These are phyloP conservation scores for Symphodus melops DNA, from an alignment of 2,113 vertebrate genomes.

Conservation along the genomic window DNA sequence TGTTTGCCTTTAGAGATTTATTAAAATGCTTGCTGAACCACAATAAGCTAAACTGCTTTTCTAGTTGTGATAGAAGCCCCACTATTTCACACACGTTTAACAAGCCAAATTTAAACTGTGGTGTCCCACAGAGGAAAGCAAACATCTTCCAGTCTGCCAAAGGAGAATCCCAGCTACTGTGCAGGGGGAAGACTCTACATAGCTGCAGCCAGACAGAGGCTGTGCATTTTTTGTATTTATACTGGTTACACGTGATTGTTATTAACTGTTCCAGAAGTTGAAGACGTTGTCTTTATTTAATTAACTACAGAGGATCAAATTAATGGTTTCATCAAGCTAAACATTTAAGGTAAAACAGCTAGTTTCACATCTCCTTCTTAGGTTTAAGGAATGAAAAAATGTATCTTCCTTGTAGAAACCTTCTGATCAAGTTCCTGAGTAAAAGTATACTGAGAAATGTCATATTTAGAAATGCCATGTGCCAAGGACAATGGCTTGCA, in stretches of 20 bases:
- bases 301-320: not conserved
- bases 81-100: slow-evolving; percentile 55
- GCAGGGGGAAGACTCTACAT: slow-evolving; percentile 2
- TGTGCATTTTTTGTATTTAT: not conserved
- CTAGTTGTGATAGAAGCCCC: slow-evolving; percentile 62
- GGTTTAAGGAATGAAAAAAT: no score
- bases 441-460: no score
- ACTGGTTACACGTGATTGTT: slow-evolving; percentile 10
- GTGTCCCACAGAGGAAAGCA: slow-evolving; percentile 71
- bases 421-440: no score
- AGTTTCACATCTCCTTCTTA: no score
- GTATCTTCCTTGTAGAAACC: no score
- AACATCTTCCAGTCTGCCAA: slow-evolving; percentile 51
- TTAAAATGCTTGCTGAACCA: slow-evolving; percentile 51
- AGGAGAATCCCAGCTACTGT: slow-evolving; percentile 60
- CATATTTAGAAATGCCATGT: not conserved
- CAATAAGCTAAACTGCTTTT: slow-evolving; percentile 41
- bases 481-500: not conserved
- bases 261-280: not conserved
- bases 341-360: no score
- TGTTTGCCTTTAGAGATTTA: slow-evolving; percentile 62
- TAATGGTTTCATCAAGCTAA: no score
- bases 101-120: slow-evolving; percentile 68
- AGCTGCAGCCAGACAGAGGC: slow-evolving; percentile 3
- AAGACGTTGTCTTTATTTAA: not conserved